These are phyloP conservation scores for Taenaris catops DNA, from an alignment of 2,888 invertebrate genomes.

Conservation along the genomic window DNA sequence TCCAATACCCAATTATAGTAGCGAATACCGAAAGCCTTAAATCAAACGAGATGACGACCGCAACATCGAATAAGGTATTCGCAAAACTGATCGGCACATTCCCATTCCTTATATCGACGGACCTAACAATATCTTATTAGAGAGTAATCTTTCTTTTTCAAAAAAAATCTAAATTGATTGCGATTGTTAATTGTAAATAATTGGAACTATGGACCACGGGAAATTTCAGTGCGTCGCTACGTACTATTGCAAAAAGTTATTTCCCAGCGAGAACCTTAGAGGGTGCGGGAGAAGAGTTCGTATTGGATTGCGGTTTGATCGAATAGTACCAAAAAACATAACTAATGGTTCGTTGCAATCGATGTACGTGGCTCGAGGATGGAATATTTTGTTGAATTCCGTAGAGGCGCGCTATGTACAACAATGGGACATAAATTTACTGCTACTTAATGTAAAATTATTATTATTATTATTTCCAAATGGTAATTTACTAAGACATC, in stretches of 20 bases:
- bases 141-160: conserved; percentile 11
- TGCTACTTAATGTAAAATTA: no score
- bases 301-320: no score
- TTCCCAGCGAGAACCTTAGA: conserved; percentile 2
- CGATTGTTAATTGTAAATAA: conserved; percentile 16
- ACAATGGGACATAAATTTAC: no score
- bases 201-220: conserved; percentile 6
- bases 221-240: conserved; percentile 9
- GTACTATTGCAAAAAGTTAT: conserved; percentile 6
- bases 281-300: conserved; percentile 1
- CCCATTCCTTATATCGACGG: conserved; percentile 13
- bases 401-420: no score
- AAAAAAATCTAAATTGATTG: conserved; percentile 16
- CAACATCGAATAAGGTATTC: conserved; percentile 27
- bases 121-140: conserved; percentile 21
- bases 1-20: conserved; percentile 36
- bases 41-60: conserved; percentile 40
- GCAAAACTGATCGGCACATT: conserved; percentile 37
- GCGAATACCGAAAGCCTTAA: conserved; percentile 42
- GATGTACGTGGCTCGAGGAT: no score
- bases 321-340: not conserved
- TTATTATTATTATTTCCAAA: no score
- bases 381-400: no score
- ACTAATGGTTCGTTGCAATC: no score
- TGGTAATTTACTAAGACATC: no score